These are phyloP conservation scores for Thumatha senex DNA, from an alignment of 2,888 invertebrate species.

Conservation along the genomic window DNA sequence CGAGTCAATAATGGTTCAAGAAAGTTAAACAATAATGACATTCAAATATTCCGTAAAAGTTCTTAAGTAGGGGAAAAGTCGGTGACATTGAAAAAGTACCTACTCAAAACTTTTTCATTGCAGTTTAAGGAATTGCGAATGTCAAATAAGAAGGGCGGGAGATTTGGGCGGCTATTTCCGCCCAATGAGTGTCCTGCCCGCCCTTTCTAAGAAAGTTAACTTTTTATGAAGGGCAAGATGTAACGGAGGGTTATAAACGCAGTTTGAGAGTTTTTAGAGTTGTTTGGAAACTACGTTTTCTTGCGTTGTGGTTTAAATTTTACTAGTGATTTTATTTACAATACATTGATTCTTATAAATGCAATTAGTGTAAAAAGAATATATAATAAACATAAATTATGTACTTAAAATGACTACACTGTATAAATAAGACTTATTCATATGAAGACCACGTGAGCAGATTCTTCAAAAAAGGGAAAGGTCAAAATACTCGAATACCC, in stretches of 20 bases:
- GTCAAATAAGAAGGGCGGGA: conserved; percentile 75
- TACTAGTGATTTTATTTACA: too few species aligned
- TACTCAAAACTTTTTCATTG: conserved; percentile 69
- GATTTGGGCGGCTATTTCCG: conserved; percentile 65
- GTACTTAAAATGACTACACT: too few species aligned
- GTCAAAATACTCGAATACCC: too few species aligned
- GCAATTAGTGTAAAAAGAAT: too few species aligned
- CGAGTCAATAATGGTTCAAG: conserved; percentile 18
- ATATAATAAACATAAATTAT: too few species aligned
- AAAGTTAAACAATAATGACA: conserved; percentile 24
- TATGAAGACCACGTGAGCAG: too few species aligned
- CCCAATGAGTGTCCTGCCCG: conserved; percentile 55
- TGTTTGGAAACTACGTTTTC: neutral
- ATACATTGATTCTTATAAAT: too few species aligned
- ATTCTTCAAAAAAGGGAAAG: too few species aligned
- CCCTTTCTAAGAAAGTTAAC: conserved; percentile 68
- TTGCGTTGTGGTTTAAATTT: neutral
- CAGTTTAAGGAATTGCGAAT: conserved; percentile 70
- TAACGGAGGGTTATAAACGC: conserved; percentile 19
- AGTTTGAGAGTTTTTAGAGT: neutral
- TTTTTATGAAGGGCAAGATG: conserved; percentile 46
- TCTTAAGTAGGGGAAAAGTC: conserved; percentile 53
- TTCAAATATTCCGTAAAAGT: conserved; percentile 45
- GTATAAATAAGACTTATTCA: too few species aligned
- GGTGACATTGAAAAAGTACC: conserved; percentile 67